Base-by-base conservation (phyloP, 2,113 vertebrate species). In the Eolophus roseicapilla region DNA sequence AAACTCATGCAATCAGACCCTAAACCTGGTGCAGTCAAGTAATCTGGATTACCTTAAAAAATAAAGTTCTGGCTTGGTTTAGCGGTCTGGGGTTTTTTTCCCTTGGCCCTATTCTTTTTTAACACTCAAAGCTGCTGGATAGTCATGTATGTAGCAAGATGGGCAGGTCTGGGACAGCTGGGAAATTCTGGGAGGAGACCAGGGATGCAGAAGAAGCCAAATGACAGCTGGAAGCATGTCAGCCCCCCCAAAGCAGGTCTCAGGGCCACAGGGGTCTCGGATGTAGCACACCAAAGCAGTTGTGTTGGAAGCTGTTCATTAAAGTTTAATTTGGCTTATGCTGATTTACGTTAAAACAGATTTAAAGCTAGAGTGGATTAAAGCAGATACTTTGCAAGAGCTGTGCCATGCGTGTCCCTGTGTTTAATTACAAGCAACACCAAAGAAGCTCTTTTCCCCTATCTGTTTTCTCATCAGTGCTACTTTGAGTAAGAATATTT, bases 371-470 rank as follows among this genome's bases (percentile, higher is more conserved):
- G 92, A 41, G 39, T 50, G 68, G 43, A 78, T 91, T 67, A 88
- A 88, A 93, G 67, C 49, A 52, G 47, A 64, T 44, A 67, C 41
- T 94, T 88, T 80, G 53, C 55, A 68, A 78, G 69, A 92, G 33
- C 67, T 80, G 11, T 82, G n/a, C 33, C 43, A 55, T 59, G 50
- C 35, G 0, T 39, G 29, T 41, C 3, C 0, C 23, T 43, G 39
- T 21, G 41, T 86, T 95, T 88, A 83, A 93, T 86, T 70, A 77
- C 33, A 93, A 92, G 28, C 84, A 90, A 47, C 44, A 70, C 63
- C 50, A 87, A 74, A 91, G 63, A 5, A 93, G 43, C 4, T 69
- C 31, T 88, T 87, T 57, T 49, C 27, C 53, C 17, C 70, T 35
- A 39, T 57, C 50, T 31, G 28, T 88, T 77, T 86, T 81, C 80